Conservation (phyloP, 2,888 invertebrate species). For the Alloscopus bannaensis region DNA sequence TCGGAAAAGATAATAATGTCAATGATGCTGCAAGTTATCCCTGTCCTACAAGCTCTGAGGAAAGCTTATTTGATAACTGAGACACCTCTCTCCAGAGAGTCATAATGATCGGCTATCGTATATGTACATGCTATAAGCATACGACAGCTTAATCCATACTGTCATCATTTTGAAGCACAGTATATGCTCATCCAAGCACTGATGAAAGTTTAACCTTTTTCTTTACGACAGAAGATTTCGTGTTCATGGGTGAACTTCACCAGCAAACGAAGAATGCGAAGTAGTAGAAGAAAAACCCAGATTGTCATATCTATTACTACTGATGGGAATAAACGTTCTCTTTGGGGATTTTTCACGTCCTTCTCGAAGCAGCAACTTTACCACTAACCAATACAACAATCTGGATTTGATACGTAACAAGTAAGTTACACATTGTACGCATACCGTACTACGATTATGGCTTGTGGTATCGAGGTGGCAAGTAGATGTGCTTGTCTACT, state of each 20-base stretch:
- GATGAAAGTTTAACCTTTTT: conserved; percentile 37
- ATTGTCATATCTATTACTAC: conserved; percentile 41
- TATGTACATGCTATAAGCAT: neutral
- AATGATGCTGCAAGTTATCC: conserved; percentile 63
- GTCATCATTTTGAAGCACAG: conserved; percentile 31
- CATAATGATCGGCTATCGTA: conserved; percentile 39
- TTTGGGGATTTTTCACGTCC: conserved; percentile 46
- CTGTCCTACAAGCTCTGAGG: conserved; percentile 58
- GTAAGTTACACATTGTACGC: neutral
- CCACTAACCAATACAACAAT: conserved; percentile 21
- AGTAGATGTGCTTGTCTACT: too few relatives aligned
- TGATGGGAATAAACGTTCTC: conserved; percentile 48
- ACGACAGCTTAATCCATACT: conserved; percentile 30
- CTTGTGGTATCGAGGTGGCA: too few relatives aligned
- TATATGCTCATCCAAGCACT: neutral
- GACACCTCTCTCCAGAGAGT: conserved; percentile 46
- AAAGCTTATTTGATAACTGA: conserved; percentile 51
- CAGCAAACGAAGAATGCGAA: conserved; percentile 5
- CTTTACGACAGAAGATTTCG: conserved; percentile 15
- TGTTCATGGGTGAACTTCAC: neutral
- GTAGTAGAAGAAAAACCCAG: conserved; percentile 23
- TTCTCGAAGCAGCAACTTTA: conserved; percentile 34
- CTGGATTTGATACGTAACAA: neutral
- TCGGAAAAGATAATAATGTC: conserved; percentile 47
- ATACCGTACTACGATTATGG: neutral